Evolutionary conservation across 2,113 vertebrate genomes (phyloP).

Genomic region (Catharus fuscescens): DNA sequence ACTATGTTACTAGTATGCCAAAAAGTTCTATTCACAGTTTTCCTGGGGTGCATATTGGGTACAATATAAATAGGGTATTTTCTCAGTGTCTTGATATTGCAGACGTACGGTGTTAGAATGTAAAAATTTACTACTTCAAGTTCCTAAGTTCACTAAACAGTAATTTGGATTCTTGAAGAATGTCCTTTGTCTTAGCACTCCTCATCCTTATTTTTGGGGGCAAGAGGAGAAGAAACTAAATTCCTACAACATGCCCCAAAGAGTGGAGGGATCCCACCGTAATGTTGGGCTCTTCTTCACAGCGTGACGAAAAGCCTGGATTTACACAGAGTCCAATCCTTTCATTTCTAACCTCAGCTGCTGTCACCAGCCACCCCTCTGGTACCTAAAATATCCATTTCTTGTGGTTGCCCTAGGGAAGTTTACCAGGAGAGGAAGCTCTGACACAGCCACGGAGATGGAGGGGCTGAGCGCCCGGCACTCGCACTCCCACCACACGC

Average conservation of each 20-base stretch:
- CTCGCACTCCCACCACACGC: constrained; percentile 93
- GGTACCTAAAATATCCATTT: not conserved
- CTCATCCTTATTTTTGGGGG: not conserved
- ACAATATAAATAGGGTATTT: not conserved
- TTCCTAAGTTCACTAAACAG: not conserved
- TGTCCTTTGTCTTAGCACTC: not conserved
- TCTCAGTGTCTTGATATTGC: not conserved
- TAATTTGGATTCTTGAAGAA: not conserved
- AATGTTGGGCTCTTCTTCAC: not conserved
- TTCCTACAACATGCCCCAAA: not conserved
- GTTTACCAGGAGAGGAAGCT: constrained; percentile 91
- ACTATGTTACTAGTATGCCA: not conserved
- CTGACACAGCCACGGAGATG: constrained; percentile 90
- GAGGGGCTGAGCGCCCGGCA: constrained; percentile 92
- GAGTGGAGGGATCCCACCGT: not conserved
- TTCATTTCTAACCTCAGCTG: not conserved
- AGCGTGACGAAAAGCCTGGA: not conserved
- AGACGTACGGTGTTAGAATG: not conserved
- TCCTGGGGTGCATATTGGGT: not conserved
- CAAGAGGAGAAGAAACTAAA: not conserved
- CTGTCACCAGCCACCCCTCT: not conserved
- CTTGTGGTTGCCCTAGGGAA: constrained; percentile 78
- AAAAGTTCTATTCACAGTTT: not conserved
- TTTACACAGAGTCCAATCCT: not conserved
- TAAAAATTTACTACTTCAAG: not conserved